Conservation (phyloP, 1,140 invertebrate species). For the Brachionus paranguensis region DNA sequence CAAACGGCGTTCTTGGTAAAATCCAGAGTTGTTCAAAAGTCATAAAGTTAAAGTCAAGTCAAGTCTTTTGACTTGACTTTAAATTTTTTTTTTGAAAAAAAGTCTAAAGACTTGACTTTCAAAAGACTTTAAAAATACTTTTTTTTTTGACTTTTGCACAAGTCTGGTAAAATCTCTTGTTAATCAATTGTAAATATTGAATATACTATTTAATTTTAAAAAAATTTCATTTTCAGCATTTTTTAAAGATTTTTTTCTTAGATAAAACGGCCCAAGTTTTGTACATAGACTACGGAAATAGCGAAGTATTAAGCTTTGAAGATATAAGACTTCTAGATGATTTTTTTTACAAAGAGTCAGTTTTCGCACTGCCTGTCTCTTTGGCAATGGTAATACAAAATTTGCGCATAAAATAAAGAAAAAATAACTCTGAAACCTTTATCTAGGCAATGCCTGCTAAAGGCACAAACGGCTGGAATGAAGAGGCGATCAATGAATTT, state of each 20-base stretch:
- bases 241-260: background rate
- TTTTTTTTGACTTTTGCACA: too few relatives aligned
- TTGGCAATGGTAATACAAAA: background rate
- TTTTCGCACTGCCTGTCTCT: background rate
- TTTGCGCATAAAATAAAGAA: background rate
- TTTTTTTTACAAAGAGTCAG: background rate
- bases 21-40: too few relatives aligned
- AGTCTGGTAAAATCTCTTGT: too few relatives aligned
- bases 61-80: too few relatives aligned
- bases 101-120: too few relatives aligned
- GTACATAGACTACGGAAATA: slow-evolving; percentile 20
- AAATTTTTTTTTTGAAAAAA: too few relatives aligned
- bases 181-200: too few relatives aligned
- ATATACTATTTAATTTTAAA: too few relatives aligned
- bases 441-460: background rate
- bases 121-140: too few relatives aligned
- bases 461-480: background rate
- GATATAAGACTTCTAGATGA: background rate
- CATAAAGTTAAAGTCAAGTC: too few relatives aligned
- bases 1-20: too few relatives aligned
- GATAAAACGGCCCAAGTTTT: background rate
- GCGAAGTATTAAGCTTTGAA: background rate
- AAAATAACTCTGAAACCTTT: background rate
- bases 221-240: background rate
- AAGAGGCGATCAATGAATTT: background rate